Percentiles rank a stretch among this genome's conserved stretches.
These are phyloP conservation scores for Drosophila repleta DNA, from an alignment of 1,140 invertebrate species.

Conservation along the genomic window DNA sequence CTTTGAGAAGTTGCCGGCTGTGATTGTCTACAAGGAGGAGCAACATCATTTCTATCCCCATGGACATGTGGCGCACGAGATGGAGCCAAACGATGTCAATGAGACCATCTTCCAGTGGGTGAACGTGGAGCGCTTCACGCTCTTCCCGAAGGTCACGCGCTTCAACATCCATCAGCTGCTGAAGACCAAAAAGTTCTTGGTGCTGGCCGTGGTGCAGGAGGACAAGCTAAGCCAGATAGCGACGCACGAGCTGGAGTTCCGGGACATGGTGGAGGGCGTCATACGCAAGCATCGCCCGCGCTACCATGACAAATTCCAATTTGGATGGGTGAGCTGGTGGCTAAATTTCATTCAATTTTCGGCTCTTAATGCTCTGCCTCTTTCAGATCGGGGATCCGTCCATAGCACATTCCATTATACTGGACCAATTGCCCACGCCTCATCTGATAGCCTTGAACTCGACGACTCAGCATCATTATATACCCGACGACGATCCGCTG, in stretches of 20 bases:
- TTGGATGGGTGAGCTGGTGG: conserved; percentile 89
- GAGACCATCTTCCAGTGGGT: conserved; percentile 93
- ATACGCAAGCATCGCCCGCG: conserved; percentile 90
- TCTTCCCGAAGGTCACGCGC: conserved; percentile 92
- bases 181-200: conserved; percentile 93
- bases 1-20: conserved; percentile 87
- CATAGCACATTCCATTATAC: conserved; percentile 95
- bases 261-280: conserved; percentile 93
- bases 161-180: conserved; percentile 93
- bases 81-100: conserved; percentile 86
- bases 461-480: conserved; percentile 94
- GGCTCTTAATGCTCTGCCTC: not conserved
- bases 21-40: conserved; percentile 94
- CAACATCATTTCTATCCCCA: conserved; percentile 89
- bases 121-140: conserved; percentile 94
- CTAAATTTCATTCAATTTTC: no score
- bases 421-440: conserved; percentile 92
- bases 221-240: conserved; percentile 93
- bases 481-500: conserved; percentile 92
- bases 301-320: conserved; percentile 94
- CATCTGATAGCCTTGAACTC: conserved; percentile 95
- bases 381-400: conserved; percentile 89
- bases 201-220: conserved; percentile 94
- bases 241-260: conserved; percentile 92
- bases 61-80: conserved; percentile 81